phyloP scores from a whole-genome alignment of 92 coral and sea anemone genomes.

The Galaxea fascicularis region DNA sequence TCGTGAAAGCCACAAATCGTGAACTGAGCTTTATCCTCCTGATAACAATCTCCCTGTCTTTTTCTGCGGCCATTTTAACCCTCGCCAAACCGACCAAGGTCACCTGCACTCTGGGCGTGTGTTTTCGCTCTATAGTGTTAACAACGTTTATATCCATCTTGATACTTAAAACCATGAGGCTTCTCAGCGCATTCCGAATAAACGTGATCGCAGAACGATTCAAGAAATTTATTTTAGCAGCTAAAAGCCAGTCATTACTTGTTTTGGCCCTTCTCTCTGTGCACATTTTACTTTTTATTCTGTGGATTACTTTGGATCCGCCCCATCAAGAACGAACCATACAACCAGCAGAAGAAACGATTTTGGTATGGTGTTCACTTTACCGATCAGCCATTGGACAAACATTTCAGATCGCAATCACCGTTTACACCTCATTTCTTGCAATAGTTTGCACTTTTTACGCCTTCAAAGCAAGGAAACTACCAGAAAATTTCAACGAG shows the following conservation, averaged over 20 bases:
- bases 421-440: constrained; percentile 58
- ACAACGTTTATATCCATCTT: constrained; percentile 65
- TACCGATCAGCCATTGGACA: constrained; percentile 40
- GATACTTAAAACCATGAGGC: constrained; percentile 47
- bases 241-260: constrained; percentile 43
- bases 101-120: constrained; percentile 52
- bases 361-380: constrained; percentile 62
- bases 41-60: constrained; percentile 57
- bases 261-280: constrained; percentile 35
- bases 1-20: constrained; percentile 81
- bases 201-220: constrained; percentile 59
- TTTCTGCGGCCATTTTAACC: constrained; percentile 57
- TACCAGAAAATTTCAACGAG: too few species aligned
- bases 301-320: constrained; percentile 65
- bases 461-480: constrained; percentile 79
- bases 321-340: constrained; percentile 53
- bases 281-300: constrained; percentile 31
- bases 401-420: constrained; percentile 54
- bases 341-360: constrained; percentile 29
- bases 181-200: too few species aligned
- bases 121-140: constrained; percentile 58
- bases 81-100: constrained; percentile 59
- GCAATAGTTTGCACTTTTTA: constrained; percentile 68
- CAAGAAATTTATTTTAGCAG: constrained; percentile 56
- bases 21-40: constrained; percentile 71